Base-by-base conservation (phyloP, 2,888 invertebrate species). In the Rhagonycha lutea region DNA sequence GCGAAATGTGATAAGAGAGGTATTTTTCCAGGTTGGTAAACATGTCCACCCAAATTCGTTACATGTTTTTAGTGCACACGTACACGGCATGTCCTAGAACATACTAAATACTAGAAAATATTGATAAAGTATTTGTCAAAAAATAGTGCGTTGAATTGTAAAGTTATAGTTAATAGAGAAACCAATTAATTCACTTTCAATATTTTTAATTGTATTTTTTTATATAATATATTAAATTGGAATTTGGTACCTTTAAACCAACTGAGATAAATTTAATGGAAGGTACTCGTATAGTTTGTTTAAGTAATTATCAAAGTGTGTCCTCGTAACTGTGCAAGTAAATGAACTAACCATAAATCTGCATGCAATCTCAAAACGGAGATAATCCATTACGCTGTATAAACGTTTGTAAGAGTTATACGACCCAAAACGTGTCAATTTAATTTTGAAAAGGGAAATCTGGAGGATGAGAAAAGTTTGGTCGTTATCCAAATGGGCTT, bases 401-500 rank as follows among this genome's bases (percentile, higher is more conserved):
- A 73, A 76, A 76, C 76, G 70, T 74, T 73, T 70, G 47, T 70
- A 70, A 73, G 68, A 74, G 70, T 74, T 74, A 69, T 72, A 68
- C 69, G 71, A 74, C 77, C 77, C 72, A 72, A 77, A 74, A 77
- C 74, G 77, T 74, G 77, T 77, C 74, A 74, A 77, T 77, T 74
- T 77, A 73, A 77, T 77, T 77, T 73, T 74, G 77, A 74, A 72
- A 72, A 68, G 74, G 68, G 74, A 73, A 77, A 77, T 74, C 73
- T 74, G 77, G 70, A 70, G 73, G 71, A 71, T 68, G 74, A 62
- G 71, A 74, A 74, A 77, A 77, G 77, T 77, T 77, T 74, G 72
- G 77, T 77, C 77, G 77, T 77, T 77, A 77, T 77, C 74, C 74
- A 74, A 77, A 74, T 74, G 77, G 74, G 77, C 77, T 77, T 77